Conservation (phyloP, 37 sponge, comb jelly and placozoan genomes). For the Geodia barretti region DNA sequence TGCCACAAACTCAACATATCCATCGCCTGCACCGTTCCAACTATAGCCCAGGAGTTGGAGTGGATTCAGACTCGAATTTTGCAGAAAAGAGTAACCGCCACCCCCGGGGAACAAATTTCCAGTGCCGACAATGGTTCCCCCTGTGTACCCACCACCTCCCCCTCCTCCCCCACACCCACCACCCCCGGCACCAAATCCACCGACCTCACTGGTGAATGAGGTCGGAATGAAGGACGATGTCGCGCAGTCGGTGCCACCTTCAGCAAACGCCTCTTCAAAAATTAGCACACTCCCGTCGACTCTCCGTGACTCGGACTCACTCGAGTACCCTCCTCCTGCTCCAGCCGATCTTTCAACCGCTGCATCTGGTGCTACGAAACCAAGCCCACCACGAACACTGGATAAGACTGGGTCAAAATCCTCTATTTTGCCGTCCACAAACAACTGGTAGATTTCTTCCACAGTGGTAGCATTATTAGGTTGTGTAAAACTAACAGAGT, state of each 20-base stretch:
- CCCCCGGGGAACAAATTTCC: neutral
- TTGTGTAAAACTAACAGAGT: neutral
- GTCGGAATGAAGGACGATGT: neutral
- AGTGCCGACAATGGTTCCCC: neutral
- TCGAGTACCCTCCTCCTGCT: conserved; percentile 11
- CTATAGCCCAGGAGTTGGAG: neutral
- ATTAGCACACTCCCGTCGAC: conserved; percentile 4
- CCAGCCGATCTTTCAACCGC: neutral
- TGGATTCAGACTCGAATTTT: too few relatives aligned
- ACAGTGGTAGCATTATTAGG: neutral
- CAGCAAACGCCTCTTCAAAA: conserved; percentile 12
- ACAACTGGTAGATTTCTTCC: conserved; percentile 10
- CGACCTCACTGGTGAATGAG: neutral
- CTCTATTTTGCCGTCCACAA: conserved; percentile 2
- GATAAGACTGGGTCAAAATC: neutral
- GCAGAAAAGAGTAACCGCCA: conserved; percentile 13
- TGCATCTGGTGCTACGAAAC: neutral
- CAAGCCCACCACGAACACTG: neutral
- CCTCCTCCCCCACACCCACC: conserved; percentile 43
- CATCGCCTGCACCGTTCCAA: conserved; percentile 10
- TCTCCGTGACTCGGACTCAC: neutral
- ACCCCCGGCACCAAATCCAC: conserved; percentile 50
- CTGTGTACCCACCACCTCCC: conserved; percentile 40
- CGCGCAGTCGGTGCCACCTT: conserved; percentile 35
- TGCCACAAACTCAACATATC: conserved; percentile 36